Evolutionary conservation across 2,797 vertebrate genomes (phyloP), one percentile per base, ranked within the genome.

Genomic region (Ispidina picta): DNA sequence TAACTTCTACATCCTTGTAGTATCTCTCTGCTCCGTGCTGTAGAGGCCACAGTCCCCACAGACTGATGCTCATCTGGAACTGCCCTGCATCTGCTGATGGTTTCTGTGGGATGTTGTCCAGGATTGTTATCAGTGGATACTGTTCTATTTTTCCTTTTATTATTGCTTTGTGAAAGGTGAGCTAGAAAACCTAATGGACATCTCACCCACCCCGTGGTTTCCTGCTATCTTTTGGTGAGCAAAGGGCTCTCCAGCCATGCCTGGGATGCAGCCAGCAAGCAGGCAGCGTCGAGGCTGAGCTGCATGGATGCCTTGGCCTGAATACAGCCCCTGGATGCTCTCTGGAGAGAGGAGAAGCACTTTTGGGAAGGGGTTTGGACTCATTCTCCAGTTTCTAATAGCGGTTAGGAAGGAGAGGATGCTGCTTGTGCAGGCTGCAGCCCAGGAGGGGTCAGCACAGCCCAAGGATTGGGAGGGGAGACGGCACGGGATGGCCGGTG

Each of bases 361-460:
- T 59, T 63, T 16, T 21, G 39, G 39, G 70, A 59, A 20, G 2
- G 0, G 17, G 3, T 4, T 55, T 33, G 51, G 46, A 41, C 25
- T 48, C 25, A 2, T 15, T 46, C 49, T 33, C 28, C 2, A 1
- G 3, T 21, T 78, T 68, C 29, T 29, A 5, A 9, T 2, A 44
- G 16, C 0, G 22, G 43, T 23, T 58, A 73, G 66, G 58, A 69
- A 70, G 43, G 13, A 37, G 58, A 49, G 25, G 39, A 0, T 10
- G 48, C 54, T 68, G 72, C 54, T 66, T 19, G 59, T 63, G 31
- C 80, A 63, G 65, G 66, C 29, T 77, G 58, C 23, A 70, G 82
- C 51, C 90, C 92, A 75, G 92, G 71, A 95, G 92, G n/a, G 92
- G 92, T 86, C 94, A 94, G 94, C 88, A 92, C 44, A 92, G 65